Conservation (phyloP, 2,888 invertebrate species). For the Mantis religiosa region DNA sequence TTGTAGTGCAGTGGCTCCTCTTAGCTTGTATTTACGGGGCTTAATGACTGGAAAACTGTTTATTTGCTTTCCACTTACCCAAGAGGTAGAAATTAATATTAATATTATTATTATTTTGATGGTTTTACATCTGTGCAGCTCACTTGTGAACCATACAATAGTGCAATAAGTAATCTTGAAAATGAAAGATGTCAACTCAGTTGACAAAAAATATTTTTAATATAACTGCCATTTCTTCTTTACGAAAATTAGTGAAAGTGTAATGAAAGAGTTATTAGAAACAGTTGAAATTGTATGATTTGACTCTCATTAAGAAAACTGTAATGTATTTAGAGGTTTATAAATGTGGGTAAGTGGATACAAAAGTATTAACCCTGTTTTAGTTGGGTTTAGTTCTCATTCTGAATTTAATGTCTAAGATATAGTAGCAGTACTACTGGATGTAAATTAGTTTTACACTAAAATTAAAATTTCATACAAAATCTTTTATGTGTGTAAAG, state of each 20-base stretch:
- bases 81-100: too few species aligned
- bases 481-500: not conserved
- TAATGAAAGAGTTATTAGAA: not conserved
- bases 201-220: not conserved
- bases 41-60: not conserved
- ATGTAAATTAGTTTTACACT: not conserved
- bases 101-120: too few species aligned
- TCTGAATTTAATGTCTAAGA: too few species aligned
- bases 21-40: too few species aligned
- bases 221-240: not conserved
- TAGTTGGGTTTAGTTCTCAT: too few species aligned
- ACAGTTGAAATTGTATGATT: too few species aligned
- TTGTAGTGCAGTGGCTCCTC: not conserved
- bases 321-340: too few species aligned
- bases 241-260: not conserved
- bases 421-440: not conserved
- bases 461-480: not conserved
- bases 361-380: not conserved
- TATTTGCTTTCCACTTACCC: not conserved
- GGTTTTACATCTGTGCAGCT: too few species aligned
- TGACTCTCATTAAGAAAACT: not conserved
- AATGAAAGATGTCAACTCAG: too few species aligned
- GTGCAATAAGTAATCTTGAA: not conserved
- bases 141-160: not conserved
- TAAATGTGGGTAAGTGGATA: not conserved